A percentile compares a stretch with the other conserved stretches of the same genome.
These are phyloP conservation scores for Calliscelio sp. DNA, from an alignment of 2,888 invertebrate species.

Conservation along the genomic window DNA sequence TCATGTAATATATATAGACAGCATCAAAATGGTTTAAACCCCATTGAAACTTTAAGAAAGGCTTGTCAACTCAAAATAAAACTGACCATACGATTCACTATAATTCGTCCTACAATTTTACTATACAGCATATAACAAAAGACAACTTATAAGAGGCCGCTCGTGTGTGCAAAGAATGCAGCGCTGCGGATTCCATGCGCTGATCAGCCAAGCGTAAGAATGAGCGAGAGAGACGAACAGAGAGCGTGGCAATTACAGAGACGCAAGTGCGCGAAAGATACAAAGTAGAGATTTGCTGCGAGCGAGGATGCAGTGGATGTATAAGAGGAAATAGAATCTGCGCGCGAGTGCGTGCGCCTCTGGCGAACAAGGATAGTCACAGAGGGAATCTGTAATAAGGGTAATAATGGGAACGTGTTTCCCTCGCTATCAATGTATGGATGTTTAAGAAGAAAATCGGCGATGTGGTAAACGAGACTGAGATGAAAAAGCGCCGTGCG, in stretches of 20 bases:
- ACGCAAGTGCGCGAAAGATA: conserved; percentile 48
- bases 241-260: conserved; percentile 37
- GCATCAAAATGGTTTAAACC: conserved; percentile 35
- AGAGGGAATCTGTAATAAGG: conserved; percentile 66
- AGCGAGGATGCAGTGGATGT: conserved; percentile 33
- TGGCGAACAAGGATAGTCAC: conserved; percentile 39
- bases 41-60: conserved; percentile 18
- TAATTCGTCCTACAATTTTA: conserved; percentile 18
- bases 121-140: conserved; percentile 18
- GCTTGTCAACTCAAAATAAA: conserved; percentile 8
- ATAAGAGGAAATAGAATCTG: conserved; percentile 48
- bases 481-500: conserved; percentile 50
- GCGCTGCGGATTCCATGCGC: conserved; percentile 46
- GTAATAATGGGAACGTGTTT: conserved; percentile 62
- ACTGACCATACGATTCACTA: not conserved
- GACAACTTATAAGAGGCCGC: conserved; percentile 55
- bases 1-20: conserved; percentile 39
- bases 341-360: conserved; percentile 27
- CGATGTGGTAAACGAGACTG: conserved; percentile 31
- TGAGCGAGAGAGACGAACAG: conserved; percentile 36
- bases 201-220: conserved; percentile 66
- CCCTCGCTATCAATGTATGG: conserved; percentile 23
- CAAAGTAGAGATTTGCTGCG: conserved; percentile 53
- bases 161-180: conserved; percentile 49
- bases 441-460: conserved; percentile 51